A percentile compares a stretch with the other conserved stretches of the same genome.
Conservation (phyloP, 2,113 vertebrate genomes). For the Chloebia gouldiae region DNA sequence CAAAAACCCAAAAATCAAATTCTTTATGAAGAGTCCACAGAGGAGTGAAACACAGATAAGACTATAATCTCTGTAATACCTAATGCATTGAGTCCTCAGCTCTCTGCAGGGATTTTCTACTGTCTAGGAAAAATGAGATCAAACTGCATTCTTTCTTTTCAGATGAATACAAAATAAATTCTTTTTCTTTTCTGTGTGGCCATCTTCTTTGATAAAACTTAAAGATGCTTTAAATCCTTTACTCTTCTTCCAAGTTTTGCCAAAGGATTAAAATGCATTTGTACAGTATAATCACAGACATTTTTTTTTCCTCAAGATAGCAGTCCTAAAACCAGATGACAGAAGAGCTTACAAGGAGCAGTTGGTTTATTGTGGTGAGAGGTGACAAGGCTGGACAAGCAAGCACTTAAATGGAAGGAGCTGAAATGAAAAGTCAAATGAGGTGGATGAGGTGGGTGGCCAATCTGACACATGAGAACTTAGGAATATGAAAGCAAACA, state of each 20-base stretch:
- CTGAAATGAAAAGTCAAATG: neutral
- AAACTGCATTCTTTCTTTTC: neutral
- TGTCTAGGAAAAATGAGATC: neutral
- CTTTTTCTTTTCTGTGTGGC: neutral
- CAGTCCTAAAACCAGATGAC: neutral
- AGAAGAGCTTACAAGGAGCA: neutral
- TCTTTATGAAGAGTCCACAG: neutral
- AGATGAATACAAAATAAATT: neutral
- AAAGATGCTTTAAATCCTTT: neutral
- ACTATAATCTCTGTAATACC: neutral
- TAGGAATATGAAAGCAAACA: neutral
- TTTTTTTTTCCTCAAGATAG: neutral
- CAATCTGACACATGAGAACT: neutral
- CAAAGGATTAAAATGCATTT: neutral
- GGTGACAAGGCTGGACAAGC: neutral
- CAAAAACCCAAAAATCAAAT: neutral
- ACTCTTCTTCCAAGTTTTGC: neutral
- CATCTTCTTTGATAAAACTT: neutral
- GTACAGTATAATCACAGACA: neutral
- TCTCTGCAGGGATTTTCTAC: neutral
- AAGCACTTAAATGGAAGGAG: neutral
- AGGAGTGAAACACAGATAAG: neutral
- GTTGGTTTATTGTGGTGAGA: neutral
- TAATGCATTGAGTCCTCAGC: neutral
- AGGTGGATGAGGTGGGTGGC: neutral